Conservation (phyloP, 2,797 vertebrate genomes). For the Fringilla coelebs region DNA sequence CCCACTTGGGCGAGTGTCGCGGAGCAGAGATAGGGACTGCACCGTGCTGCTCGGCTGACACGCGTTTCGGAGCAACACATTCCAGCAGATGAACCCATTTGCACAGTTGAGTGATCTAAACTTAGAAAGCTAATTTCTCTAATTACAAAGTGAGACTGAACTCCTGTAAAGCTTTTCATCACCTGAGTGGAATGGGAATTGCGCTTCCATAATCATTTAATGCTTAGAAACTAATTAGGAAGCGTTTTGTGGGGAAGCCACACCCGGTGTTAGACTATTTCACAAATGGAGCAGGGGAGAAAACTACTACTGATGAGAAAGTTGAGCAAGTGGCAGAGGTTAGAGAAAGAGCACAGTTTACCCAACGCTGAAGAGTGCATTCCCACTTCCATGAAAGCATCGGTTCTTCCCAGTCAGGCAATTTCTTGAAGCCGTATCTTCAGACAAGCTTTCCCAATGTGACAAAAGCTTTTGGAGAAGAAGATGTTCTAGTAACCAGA, state of each 20-base stretch:
- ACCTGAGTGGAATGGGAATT: constrained; percentile 64
- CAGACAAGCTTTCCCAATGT: not conserved
- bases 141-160: constrained; percentile 75
- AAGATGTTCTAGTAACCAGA: not conserved
- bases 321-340: constrained; percentile 5
- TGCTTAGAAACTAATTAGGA: constrained; percentile 62
- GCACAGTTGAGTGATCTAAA: constrained; percentile 73
- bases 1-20: not conserved
- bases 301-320: not conserved
- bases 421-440: not conserved
- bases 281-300: constrained; percentile 23
- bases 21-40: constrained; percentile 55
- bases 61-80: constrained; percentile 47
- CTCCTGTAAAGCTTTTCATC: constrained; percentile 69
- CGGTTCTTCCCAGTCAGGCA: not conserved
- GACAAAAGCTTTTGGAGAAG: not conserved
- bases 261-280: constrained; percentile 5
- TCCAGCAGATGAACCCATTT: constrained; percentile 63
- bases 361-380: not conserved
- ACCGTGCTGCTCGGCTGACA: constrained; percentile 37
- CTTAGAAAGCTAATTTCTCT: constrained; percentile 74
- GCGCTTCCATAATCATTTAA: constrained; percentile 55
- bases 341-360: not conserved
- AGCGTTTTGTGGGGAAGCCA: constrained; percentile 31
- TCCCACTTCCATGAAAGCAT: not conserved